A percentile compares a stretch with the other conserved stretches of the same genome.
These are phyloP conservation scores for Esperia sulphurella DNA, from an alignment of 2,888 invertebrate genomes.

Conservation along the genomic window DNA sequence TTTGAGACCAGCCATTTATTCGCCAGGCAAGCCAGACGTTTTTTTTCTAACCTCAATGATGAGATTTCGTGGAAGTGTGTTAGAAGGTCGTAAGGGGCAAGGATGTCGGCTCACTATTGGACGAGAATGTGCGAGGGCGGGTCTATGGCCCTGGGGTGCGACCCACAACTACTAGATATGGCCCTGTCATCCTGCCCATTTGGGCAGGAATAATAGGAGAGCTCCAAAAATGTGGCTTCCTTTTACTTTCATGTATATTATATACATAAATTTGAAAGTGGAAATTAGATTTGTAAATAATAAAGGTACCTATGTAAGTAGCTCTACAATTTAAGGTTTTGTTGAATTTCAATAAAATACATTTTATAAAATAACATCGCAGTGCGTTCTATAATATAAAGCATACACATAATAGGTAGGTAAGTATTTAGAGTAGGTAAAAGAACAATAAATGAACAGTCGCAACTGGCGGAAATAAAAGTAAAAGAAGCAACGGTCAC, in stretches of 20 bases:
- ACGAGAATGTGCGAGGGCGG: constrained; percentile 37
- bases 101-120: constrained; percentile 41
- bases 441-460: constrained; percentile 18
- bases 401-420: not conserved
- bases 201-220: too few relatives aligned
- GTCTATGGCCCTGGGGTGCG: constrained; percentile 34
- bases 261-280: too few relatives aligned
- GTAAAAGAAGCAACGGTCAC: constrained; percentile 19
- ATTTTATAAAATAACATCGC: constrained; percentile 15
- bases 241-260: too few relatives aligned
- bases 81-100: constrained; percentile 30
- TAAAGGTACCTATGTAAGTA: not conserved
- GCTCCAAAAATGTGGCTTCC: too few relatives aligned
- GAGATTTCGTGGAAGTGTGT: constrained; percentile 26
- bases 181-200: too few relatives aligned
- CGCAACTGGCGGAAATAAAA: constrained; percentile 29
- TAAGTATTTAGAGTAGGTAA: not conserved
- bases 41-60: constrained; percentile 17
- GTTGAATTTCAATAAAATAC: not conserved
- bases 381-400: constrained; percentile 12
- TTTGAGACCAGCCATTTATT: constrained; percentile 18
- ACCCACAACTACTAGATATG: not conserved
- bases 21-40: constrained; percentile 31
- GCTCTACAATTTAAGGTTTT: not conserved
- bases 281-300: too few relatives aligned